phyloP scores from a whole-genome alignment of 2,888 invertebrate genomes.

The Dromius quadrimaculatus region DNA sequence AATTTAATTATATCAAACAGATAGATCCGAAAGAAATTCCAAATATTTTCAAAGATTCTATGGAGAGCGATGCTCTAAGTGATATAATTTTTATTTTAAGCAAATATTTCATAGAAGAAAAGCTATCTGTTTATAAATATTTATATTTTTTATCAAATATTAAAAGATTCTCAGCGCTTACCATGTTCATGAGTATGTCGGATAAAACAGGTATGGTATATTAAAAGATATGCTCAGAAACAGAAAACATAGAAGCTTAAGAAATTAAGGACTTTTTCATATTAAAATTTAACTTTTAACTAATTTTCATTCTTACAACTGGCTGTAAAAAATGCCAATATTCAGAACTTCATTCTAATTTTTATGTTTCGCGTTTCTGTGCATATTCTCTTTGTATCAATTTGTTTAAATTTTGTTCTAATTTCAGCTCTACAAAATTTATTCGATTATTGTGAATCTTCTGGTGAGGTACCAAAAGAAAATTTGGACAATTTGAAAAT shows the following conservation, averaged over 20 bases:
- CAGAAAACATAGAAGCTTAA: too few species aligned
- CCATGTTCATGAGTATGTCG: constrained; percentile 72
- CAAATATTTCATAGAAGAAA: constrained; percentile 66
- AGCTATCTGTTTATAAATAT: constrained; percentile 67
- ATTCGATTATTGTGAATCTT: constrained; percentile 62
- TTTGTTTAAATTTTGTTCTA: background rate
- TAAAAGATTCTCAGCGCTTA: constrained; percentile 75
- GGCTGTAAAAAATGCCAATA: too few species aligned
- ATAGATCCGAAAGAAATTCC: constrained; percentile 72
- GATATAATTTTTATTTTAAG: constrained; percentile 71
- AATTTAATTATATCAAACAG: constrained; percentile 72
- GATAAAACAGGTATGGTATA: constrained; percentile 72
- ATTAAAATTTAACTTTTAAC: background rate
- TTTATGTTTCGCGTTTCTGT: background rate
- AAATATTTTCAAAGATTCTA: constrained; percentile 75
- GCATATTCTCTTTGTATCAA: constrained; percentile 1
- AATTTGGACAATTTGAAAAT: constrained; percentile 61
- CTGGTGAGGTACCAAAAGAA: constrained; percentile 59
- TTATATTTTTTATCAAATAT: constrained; percentile 70
- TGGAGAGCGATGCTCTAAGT: constrained; percentile 75
- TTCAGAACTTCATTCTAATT: background rate
- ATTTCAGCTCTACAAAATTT: constrained; percentile 64
- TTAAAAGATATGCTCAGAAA: too few species aligned
- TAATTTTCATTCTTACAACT: too few species aligned
- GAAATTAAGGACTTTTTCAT: background rate